Conservation (phyloP, 1,140 invertebrate species). For the Pteromalus puparum region DNA sequence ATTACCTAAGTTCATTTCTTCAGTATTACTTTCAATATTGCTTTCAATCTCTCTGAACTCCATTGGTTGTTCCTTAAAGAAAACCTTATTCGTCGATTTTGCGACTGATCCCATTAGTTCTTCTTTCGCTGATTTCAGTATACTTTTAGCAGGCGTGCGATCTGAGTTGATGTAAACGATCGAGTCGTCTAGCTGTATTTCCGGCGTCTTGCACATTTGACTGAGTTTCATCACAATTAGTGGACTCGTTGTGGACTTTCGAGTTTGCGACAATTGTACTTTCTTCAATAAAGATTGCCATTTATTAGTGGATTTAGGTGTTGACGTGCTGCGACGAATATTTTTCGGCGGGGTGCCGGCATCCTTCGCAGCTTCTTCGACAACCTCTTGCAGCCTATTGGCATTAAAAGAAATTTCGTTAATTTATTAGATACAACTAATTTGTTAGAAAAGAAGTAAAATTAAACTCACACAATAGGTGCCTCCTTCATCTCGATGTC, state of each 20-base stretch:
- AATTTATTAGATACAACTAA: neutral
- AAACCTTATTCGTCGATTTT: slow-evolving; percentile 57
- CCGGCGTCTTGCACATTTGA: slow-evolving; percentile 65
- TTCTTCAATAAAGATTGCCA: slow-evolving; percentile 48
- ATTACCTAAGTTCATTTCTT: slow-evolving; percentile 59
- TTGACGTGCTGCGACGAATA: neutral
- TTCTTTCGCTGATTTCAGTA: slow-evolving; percentile 65
- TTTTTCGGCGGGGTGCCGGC: neutral
- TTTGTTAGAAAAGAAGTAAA: neutral
- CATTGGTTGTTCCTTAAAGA: slow-evolving; percentile 50
- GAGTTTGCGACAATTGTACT: slow-evolving; percentile 47
- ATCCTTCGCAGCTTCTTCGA: neutral
- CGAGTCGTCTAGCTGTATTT: slow-evolving; percentile 64
- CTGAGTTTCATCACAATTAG: slow-evolving; percentile 65
- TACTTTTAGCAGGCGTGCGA: slow-evolving; percentile 68
- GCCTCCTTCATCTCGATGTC: slow-evolving; percentile 48
- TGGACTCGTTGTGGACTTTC: slow-evolving; percentile 57
- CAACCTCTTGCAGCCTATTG: neutral
- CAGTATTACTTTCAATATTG: neutral
- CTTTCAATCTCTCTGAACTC: slow-evolving; percentile 19
- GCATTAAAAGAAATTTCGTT: neutral
- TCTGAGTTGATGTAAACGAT: slow-evolving; percentile 67
- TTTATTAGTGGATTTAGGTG: slow-evolving; percentile 26
- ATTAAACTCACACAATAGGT: neutral
- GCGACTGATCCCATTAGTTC: neutral